A percentile compares a stretch with the other conserved stretches of the same genome.
Evolutionary conservation across 2,797 vertebrate genomes (phyloP).

Genomic region (Etheostoma nigrum): DNA sequence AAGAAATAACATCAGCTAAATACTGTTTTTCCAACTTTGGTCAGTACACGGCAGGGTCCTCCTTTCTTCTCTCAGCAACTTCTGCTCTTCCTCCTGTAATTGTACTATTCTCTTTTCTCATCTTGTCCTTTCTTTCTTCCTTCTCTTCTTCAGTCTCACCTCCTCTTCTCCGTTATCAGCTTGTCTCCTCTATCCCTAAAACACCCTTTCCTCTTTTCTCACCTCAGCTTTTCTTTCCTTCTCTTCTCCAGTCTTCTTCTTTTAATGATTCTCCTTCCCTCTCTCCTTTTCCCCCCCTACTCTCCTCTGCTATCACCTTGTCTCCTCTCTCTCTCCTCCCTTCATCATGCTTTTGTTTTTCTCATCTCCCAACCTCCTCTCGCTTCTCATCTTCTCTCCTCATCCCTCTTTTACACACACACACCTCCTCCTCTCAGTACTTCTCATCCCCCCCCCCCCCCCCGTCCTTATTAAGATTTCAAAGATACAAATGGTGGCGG

Average conservation of each 20-base stretch:
- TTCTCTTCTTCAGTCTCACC: background rate
- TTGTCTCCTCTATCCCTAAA: background rate
- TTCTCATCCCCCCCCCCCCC: slow-evolving; percentile 64
- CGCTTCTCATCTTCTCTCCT: background rate
- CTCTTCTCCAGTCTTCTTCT: background rate
- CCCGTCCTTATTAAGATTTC: slow-evolving; percentile 96
- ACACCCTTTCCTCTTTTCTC: background rate
- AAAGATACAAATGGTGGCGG: slow-evolving; percentile 92
- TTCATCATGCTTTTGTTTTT: slow-evolving; percentile 2
- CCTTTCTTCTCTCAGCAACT: no score
- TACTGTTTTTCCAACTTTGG: no score
- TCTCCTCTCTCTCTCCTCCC: background rate
- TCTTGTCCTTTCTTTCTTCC: no score
- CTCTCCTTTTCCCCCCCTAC: background rate
- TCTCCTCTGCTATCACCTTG: background rate
- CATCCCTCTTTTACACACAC: background rate
- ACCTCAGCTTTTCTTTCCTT: no score
- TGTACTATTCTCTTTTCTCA: background rate
- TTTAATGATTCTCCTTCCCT: background rate
- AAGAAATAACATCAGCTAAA: no score
- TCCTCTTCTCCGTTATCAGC: background rate
- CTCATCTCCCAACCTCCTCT: background rate
- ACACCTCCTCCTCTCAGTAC: slow-evolving; percentile 5
- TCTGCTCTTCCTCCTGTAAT: background rate
- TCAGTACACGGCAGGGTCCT: no score